These are phyloP conservation scores for Tanaodytes sp. DNA, from an alignment of 2,888 invertebrate genomes.

Conservation along the genomic window DNA sequence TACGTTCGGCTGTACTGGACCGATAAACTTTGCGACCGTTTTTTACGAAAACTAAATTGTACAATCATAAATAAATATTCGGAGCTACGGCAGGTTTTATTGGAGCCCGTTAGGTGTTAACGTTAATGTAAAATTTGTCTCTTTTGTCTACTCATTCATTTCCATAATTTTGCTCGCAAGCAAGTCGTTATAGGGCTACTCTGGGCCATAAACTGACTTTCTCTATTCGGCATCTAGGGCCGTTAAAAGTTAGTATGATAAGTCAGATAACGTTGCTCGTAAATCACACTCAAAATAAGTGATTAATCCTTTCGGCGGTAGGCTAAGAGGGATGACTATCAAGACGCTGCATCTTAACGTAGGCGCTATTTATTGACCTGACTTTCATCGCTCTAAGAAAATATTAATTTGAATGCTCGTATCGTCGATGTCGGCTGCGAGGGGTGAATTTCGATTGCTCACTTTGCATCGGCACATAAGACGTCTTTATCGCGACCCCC, in stretches of 20 bases:
- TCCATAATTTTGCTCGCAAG: constrained; percentile 60
- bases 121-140: constrained; percentile 47
- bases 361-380: constrained; percentile 49
- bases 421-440: constrained; percentile 35
- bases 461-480: constrained; percentile 49
- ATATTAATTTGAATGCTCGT: constrained; percentile 51
- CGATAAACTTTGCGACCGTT: no score
- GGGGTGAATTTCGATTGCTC: constrained; percentile 54
- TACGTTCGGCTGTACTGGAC: no score
- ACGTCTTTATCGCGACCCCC: constrained; percentile 46
- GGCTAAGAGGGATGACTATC: constrained; percentile 37
- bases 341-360: constrained; percentile 5
- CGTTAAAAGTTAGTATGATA: constrained; percentile 61
- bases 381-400: constrained; percentile 42
- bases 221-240: constrained; percentile 57
- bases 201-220: constrained; percentile 57
- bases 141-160: constrained; percentile 52
- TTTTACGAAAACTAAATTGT: no score
- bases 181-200: constrained; percentile 55
- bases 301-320: constrained; percentile 61
- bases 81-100: constrained; percentile 16
- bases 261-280: constrained; percentile 58
- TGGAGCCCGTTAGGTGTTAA: constrained; percentile 28
- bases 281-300: constrained; percentile 61
- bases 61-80: constrained; percentile 17